phyloP scores from a whole-genome alignment of 2,113 vertebrate species.

The Cebidichthys violaceus region DNA sequence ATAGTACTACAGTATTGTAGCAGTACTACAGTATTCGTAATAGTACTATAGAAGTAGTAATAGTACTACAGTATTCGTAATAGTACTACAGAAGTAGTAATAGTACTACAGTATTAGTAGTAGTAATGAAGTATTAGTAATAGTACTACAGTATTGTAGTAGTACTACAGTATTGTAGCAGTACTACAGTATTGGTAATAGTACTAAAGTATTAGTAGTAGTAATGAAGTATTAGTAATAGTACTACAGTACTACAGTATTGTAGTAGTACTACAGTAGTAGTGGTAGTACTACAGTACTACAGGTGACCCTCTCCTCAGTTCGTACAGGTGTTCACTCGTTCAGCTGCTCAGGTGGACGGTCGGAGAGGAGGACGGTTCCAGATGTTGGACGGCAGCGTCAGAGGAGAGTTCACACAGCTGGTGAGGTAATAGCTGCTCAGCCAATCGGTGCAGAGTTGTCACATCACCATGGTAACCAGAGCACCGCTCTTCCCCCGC shows the following conservation, averaged over 20 bases:
- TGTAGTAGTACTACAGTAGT: not conserved
- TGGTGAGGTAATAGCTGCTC: constrained; percentile 81
- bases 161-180: too few species aligned
- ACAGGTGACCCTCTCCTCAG: constrained; percentile 66
- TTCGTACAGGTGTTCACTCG: constrained; percentile 93
- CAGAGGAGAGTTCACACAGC: constrained; percentile 89
- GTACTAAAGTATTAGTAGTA: too few species aligned
- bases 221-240: not conserved
- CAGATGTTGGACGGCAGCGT: constrained; percentile 90
- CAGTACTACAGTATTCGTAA: too few species aligned
- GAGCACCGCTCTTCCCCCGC: not conserved
- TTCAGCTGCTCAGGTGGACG: constrained; percentile 85
- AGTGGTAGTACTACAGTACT: not conserved
- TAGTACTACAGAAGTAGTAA: too few species aligned
- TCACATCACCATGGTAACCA: constrained; percentile 5
- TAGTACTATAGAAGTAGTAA: too few species aligned
- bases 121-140: too few species aligned
- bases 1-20: too few species aligned
- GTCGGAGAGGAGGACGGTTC: constrained; percentile 89
- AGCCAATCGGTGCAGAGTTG: not conserved
- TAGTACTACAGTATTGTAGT: too few species aligned
- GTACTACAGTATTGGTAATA: too few species aligned
- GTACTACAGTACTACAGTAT: not conserved
- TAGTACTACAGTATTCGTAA: too few species aligned
- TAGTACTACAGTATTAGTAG: too few species aligned